Evolutionary conservation across 2,888 invertebrate species (phyloP).

Genomic region (Autographa pulchrina): DNA sequence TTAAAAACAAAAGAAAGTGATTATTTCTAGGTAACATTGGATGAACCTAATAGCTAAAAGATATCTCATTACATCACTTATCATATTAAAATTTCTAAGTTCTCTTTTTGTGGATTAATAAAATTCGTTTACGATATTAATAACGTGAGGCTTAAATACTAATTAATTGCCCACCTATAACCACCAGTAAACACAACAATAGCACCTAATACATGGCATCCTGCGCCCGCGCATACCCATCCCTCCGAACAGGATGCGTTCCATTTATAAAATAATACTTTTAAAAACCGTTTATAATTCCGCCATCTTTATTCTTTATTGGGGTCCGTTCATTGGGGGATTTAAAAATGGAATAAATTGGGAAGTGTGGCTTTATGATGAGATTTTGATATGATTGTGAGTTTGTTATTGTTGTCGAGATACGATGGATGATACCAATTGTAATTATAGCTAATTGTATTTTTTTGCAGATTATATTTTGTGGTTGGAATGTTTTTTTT

Average conservation of each 20-base stretch:
- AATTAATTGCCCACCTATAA: constrained; percentile 12
- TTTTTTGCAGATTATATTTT: constrained; percentile 24
- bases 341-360: constrained; percentile 46
- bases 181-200: constrained; percentile 13
- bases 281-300: constrained; percentile 59
- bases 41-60: no score
- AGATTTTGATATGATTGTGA: constrained; percentile 36
- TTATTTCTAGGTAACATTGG: no score
- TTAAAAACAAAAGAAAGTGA: no score
- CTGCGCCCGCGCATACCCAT: constrained; percentile 30
- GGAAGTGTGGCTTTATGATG: constrained; percentile 53
- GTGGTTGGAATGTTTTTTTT: constrained; percentile 16
- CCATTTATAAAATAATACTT: constrained; percentile 48
- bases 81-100: no score
- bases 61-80: no score
- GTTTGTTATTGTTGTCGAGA: constrained; percentile 26
- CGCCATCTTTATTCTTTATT: constrained; percentile 60
- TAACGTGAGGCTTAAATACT: background rate
- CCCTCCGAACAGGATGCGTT: constrained; percentile 48
- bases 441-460: constrained; percentile 42
- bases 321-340: constrained; percentile 46
- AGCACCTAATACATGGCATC: constrained; percentile 29
- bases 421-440: constrained; percentile 45
- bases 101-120: background rate
- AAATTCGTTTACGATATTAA: background rate